These are phyloP conservation scores for Drosophila kokeensis DNA, from an alignment of 2,888 invertebrate genomes.

Conservation along the genomic window DNA sequence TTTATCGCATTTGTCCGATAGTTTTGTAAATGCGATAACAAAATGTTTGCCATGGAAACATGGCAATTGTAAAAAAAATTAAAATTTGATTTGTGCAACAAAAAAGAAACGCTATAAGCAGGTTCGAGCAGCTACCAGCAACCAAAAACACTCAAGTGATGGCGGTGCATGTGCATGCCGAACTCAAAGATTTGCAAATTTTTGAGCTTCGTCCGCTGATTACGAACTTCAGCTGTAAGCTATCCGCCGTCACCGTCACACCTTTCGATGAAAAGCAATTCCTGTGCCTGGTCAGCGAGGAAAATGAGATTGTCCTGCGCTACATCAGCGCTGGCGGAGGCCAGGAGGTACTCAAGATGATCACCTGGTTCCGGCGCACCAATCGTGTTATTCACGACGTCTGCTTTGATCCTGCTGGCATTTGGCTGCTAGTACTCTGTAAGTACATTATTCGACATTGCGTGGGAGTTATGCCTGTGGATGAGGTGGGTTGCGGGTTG, in stretches of 20 bases:
- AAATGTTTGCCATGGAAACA: conserved; percentile 57
- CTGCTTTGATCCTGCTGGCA: conserved; percentile 93
- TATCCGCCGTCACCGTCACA: conserved; percentile 83
- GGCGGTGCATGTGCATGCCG: conserved; percentile 65
- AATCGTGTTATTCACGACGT: conserved; percentile 87
- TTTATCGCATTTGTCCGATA: conserved; percentile 40
- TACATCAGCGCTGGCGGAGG: conserved; percentile 79
- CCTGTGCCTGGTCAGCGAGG: conserved; percentile 83
- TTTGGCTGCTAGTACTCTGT: conserved; percentile 84
- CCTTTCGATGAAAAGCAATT: conserved; percentile 83
- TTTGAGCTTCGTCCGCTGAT: conserved; percentile 84
- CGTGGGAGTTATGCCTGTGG: neutral
- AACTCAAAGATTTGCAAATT: conserved; percentile 79
- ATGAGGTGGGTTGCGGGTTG: neutral
- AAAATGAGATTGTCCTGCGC: conserved; percentile 84
- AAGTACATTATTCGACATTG: conserved; percentile 65
- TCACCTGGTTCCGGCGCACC: conserved; percentile 84
- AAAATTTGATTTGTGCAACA: conserved; percentile 61
- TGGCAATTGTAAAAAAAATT: conserved; percentile 56
- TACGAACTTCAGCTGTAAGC: conserved; percentile 84
- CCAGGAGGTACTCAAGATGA: conserved; percentile 83
- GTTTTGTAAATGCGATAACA: conserved; percentile 43
- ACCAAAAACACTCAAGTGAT: conserved; percentile 51
- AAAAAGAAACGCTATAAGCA: conserved; percentile 42
- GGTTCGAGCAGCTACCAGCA: conserved; percentile 31